Evolutionary conservation across 2,113 vertebrate genomes (phyloP), one percentile per base, ranked within the genome.

Genomic region (Xenotilapia longispinis): DNA sequence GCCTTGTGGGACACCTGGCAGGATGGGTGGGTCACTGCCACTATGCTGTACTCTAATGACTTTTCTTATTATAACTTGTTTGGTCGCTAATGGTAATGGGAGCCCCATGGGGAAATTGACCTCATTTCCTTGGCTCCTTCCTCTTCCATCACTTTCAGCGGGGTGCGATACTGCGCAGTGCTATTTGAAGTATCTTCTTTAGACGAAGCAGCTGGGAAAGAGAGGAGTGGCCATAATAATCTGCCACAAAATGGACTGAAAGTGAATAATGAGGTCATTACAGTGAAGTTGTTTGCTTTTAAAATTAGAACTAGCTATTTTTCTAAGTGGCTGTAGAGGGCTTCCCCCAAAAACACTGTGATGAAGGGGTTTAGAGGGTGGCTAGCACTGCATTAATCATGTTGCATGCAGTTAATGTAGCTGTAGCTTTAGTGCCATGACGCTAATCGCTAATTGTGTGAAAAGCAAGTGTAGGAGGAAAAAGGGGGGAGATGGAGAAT

Each of bases 81-180:
- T 84, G 68, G 84, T 63, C 6, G 5, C 33, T 83, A 65, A 40
- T 84, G 83, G 91, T 88, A 84, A 75, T 80, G 21, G 68, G 85
- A 87, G 87, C 90, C 87, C 86, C 78, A 57, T 12, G 12, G 88
- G 88, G 88, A 95, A 95, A 96, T 95, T 92, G 81, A 42, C 55
- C 93, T 95, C 75, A 95, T 96, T 95, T 96, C 94, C 94, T 93
- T 83, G 83, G 82, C 91, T 96, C 91, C 93, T 96, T 96, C 91
- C 85, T 92, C 80, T 79, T 92, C 80, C 88, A 90, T 89, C 80
- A 36, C 80, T 84, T 40, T 81, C 83, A 87, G 31, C 23, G 6
- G 80, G 10, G 75, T 28, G 88, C 36, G 87, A 87, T 83, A 33
- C 73, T 57, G 36, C 23, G 12, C 9, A 54, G 73, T 70, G 83